A percentile compares a stretch with the other conserved stretches of the same genome.
phyloP scores from a whole-genome alignment of 2,888 invertebrate genomes.

The Scaptomyza polygonia region DNA sequence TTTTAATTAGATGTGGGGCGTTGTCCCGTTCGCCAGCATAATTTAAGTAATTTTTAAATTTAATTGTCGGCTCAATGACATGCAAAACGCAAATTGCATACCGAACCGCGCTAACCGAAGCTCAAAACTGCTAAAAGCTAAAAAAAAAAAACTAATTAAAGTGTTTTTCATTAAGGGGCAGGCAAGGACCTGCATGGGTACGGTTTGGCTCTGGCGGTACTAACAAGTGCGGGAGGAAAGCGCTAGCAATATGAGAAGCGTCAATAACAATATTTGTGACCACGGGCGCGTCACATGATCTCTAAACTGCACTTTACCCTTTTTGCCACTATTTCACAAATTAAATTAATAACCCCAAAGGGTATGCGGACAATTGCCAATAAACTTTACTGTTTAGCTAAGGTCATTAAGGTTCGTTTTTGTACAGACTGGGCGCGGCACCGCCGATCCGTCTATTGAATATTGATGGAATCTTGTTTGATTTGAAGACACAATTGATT shows the following conservation, averaged over 20 bases:
- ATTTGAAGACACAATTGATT: no score
- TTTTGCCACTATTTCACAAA: no score
- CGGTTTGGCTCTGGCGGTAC: background rate
- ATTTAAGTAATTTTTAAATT: slow-evolving; percentile 67
- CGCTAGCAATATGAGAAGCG: slow-evolving; percentile 46
- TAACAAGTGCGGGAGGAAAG: background rate
- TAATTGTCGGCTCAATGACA: slow-evolving; percentile 56
- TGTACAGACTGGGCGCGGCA: no score
- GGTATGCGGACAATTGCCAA: no score
- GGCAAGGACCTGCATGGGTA: background rate
- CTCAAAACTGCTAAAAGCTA: slow-evolving; percentile 14
- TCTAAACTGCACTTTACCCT: background rate
- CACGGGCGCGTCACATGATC: slow-evolving; percentile 61
- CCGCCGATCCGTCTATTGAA: no score
- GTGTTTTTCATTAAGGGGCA: slow-evolving; percentile 36
- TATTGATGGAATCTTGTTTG: no score
- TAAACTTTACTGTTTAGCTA: no score
- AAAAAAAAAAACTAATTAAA: slow-evolving; percentile 54
- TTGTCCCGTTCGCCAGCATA: slow-evolving; percentile 32
- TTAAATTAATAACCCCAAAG: no score
- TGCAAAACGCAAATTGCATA: slow-evolving; percentile 18
- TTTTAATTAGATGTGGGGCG: slow-evolving; percentile 40
- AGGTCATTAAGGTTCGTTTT: no score
- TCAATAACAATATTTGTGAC: slow-evolving; percentile 35
- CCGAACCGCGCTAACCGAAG: slow-evolving; percentile 16